Conservation (phyloP, 1,140 invertebrate genomes). For the Aphelenchoides besseyi region DNA sequence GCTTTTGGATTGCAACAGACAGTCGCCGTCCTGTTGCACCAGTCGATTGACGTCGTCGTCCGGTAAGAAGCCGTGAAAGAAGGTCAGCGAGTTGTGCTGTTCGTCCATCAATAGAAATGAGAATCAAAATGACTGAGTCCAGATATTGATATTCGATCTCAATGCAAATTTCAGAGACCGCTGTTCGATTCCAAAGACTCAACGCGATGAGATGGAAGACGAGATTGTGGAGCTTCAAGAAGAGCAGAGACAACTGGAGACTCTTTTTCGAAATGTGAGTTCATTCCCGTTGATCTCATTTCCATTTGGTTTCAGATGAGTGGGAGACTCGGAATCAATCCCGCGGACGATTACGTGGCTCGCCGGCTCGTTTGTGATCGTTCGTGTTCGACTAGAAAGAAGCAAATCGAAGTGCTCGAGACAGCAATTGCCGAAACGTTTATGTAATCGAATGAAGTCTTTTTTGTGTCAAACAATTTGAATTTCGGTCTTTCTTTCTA, state of each 20-base stretch:
- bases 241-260: background rate
- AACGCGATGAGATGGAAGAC: background rate
- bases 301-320: background rate
- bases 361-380: background rate
- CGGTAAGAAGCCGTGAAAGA: slow-evolving; percentile 50
- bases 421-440: background rate
- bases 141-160: too few species aligned
- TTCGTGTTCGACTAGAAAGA: background rate
- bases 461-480: too few species aligned
- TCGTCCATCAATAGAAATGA: background rate
- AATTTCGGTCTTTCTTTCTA: too few species aligned
- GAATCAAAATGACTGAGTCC: too few species aligned
- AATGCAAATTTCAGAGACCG: background rate
- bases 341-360: background rate
- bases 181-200: background rate
- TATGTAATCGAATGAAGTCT: slow-evolving; percentile 1
- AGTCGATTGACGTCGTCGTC: slow-evolving; percentile 48
- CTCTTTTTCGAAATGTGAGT: background rate
- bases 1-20: slow-evolving; percentile 34
- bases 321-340: background rate
- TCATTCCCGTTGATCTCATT: background rate
- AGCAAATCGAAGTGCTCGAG: background rate
- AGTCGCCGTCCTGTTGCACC: slow-evolving; percentile 39
- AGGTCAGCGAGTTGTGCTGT: slow-evolving; percentile 23
- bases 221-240: background rate